phyloP scores from a whole-genome alignment of 1,140 invertebrate species.

The Battus philenor region DNA sequence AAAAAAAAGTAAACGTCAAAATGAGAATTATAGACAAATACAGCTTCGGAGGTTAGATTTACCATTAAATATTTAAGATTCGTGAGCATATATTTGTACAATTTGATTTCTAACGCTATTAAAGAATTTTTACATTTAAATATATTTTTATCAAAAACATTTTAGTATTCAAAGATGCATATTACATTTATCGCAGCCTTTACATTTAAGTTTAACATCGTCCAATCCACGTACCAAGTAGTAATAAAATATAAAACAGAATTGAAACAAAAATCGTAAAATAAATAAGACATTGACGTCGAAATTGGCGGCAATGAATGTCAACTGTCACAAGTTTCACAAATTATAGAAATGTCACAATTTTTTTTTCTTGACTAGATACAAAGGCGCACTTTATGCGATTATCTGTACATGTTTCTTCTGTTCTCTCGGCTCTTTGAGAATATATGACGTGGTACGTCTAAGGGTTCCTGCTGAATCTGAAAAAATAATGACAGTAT shows the following conservation, averaged over 20 bases:
- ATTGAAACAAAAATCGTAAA: neutral
- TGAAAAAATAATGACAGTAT: no score
- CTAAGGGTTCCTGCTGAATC: constrained; percentile 48
- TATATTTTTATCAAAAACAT: constrained; percentile 13
- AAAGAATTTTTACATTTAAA: constrained; percentile 1
- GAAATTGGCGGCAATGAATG: neutral
- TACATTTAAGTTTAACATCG: neutral
- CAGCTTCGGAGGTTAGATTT: no score
- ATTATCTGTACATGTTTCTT: constrained; percentile 65
- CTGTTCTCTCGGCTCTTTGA: constrained; percentile 47
- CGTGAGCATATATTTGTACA: constrained; percentile 12
- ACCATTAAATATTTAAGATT: no score
- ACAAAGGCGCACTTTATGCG: no score
- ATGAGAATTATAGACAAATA: no score
- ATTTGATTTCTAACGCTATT: constrained; percentile 8
- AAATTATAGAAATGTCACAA: no score
- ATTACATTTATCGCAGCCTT: constrained; percentile 5
- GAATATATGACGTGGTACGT: constrained; percentile 52
- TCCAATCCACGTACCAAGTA: no score
- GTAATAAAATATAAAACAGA: no score
- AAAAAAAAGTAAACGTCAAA: no score
- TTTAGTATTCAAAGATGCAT: neutral
- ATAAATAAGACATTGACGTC: neutral
- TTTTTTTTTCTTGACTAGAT: no score
- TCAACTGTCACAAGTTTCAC: constrained; percentile 2